Base-by-base conservation (phyloP, 1,140 invertebrate genomes). In the Steinernema khuongi region DNA sequence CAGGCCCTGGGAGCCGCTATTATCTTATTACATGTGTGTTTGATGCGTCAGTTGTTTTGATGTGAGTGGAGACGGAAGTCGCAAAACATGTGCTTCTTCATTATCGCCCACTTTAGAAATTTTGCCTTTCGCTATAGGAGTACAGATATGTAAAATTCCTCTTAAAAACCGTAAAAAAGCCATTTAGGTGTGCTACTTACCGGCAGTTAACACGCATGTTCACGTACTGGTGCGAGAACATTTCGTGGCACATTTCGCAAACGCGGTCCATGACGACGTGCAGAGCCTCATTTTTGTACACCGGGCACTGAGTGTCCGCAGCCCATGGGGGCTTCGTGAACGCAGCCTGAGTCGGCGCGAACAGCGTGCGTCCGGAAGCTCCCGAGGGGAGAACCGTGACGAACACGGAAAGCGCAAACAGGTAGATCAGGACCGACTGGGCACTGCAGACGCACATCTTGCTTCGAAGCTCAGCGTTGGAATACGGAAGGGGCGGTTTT, bases 161-260 rank as follows among this genome's bases (percentile, higher is more conserved):
- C 22, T 31, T n/a, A 14, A 75, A 2, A 11, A 19, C 2, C 29
- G 71, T 31, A 2, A 76, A 1, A 41, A 22, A 1, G 1, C n/a
- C n/a, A n/a, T n/a, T 1, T 32, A 60, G 22, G 0, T 26, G n/a
- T 0, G 31, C 2, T 1, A 77, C 41, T 72, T 29, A 81, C 80
- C 81, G 82, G 80, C 80, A 81, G 19, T 83, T 67, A 1, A 60
- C 29, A 31, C 79, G 71, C 74, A 80, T 77, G 50, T 81, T 81
- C n/a, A 81, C 79, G 22, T 79, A 19, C n/a, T 69, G 60, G 73
- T 81, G 81, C 2, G 77, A 80, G 75, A 67, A 81, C 69, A 81
- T 74, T 29, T 81, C 80, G 79, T 81, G 80, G 32, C 80, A 81
- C 68, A 81, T 71, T 44, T 82, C 80, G 73, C 80, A 81, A 43